Evolutionary conservation across 2,888 invertebrate genomes (phyloP), one percentile per base, ranked within the genome.

Genomic region (Boloria selene): DNA sequence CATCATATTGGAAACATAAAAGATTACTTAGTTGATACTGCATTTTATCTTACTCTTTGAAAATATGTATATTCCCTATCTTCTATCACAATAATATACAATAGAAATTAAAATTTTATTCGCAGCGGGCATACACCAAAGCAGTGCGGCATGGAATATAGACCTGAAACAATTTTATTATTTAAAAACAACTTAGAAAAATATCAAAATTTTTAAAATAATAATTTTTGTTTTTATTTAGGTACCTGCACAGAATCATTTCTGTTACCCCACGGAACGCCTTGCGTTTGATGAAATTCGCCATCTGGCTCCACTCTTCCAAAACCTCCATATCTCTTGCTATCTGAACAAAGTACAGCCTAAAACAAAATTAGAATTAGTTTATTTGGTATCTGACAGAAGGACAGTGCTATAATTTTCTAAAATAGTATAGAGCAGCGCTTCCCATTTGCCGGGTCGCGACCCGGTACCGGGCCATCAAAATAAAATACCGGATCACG

Each of bases 81-180:
- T 14, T 42, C 13, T 5, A 1, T n/a, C 31, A 59, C 7, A 49
- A 49, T 31, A n/a, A n/a, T 47, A 14, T 58, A n/a, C 16, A 38
- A 31, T 16, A 31, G 6, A 10, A n/a, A 47, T 47, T 7, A n/a
- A 7, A n/a, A n/a, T 13, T 13, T 69, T 68, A 74, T 69, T 74
- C 74, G 67, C 73, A 70, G 14, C 74, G 72, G 14, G 94, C 95
- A 76, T 95, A 94, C 16, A 96, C 93, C 64, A 96, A 92, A 3
- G 94, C 96, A 68, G 96, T 95, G 75, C 96, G 94, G 71, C 95
- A 94, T 0, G 96, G 96, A 72, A 95, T 90, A 84, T 96, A 96
- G 3, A 95, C 93, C 95, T 95, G 89, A 70, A 93, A 93, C 72
- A 73, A 74, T 17, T 17, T 16, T 0, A 38, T 17, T 18, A 18